Evolutionary conservation across 2,113 vertebrate genomes (phyloP), one percentile per base, ranked within the genome.

Genomic region (Catharus minimus): DNA sequence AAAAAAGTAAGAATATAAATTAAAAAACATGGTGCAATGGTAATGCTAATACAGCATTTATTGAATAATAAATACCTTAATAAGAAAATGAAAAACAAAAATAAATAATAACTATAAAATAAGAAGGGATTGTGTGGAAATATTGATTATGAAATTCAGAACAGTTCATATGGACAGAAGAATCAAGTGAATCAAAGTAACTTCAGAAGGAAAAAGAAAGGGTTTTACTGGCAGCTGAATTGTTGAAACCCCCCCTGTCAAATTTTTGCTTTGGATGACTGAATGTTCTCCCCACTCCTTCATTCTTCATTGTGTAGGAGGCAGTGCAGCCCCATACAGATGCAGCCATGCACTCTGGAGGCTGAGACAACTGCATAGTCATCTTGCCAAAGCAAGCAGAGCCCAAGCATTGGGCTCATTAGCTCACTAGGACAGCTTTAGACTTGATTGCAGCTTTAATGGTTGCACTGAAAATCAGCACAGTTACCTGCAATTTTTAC

Each of bases 251-350:
- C 3, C 47, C 23, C 20, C 26, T n/a, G 16, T 18, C 8, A 33
- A 22, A 62, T 3, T 39, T 57, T 18, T 50, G 5, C 20, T 28
- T 21, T 71, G 27, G 15, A n/a, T 21, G 24, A 22, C 5, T 7
- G 9, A 33, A 15, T 49, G 17, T 2, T 82, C 8, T 33, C 20
- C 23, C 13, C 17, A 50, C 0, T 0, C 2, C 3, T 52, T 36
- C 5, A 4, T 41, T 14, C 38, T 47, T 23, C 20, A 15, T 1
- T 6, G 32, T 5, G 8, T 19, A 23, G 62, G 26, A 38, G 28
- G 46, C 4, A 50, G 22, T 3, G 1, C 13, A 52, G 30, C 13
- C 47, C 4, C 38, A 12, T 13, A 32, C 15, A 19, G 22, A 13
- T 6, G 10, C 50, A 41, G 6, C 13, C 22, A 6, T 1, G 0